These are phyloP conservation scores for Eupithecia insigniata DNA, from an alignment of 2,888 invertebrate genomes.

Conservation along the genomic window DNA sequence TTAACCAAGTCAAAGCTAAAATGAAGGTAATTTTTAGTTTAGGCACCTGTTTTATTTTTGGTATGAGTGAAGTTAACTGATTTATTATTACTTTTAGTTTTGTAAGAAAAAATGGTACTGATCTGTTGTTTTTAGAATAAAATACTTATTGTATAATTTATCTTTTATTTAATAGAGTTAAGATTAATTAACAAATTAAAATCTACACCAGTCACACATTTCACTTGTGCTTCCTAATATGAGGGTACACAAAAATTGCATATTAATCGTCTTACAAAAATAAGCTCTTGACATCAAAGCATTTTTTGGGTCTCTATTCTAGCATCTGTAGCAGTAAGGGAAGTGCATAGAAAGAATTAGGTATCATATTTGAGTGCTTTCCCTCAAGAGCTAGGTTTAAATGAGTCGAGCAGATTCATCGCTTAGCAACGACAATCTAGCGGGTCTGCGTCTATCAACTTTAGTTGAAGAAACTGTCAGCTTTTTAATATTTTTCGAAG, in stretches of 20 bases:
- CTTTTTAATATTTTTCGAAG: no score
- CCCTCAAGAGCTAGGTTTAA: no score
- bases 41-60: no score
- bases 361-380: no score
- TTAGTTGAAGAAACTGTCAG: no score
- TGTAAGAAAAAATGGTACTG: background rate
- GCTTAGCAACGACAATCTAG: no score
- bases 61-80: no score
- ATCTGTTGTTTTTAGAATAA: background rate
- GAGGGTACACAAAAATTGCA: background rate
- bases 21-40: no score
- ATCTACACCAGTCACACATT: background rate
- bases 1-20: no score
- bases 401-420: no score
- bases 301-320: background rate
- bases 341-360: background rate
- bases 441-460: no score
- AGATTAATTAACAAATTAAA: slow-evolving; percentile 6
- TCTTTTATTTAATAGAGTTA: background rate
- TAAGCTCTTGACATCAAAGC: slow-evolving; percentile 6
- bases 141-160: background rate
- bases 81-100: no score
- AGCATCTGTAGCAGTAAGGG: background rate
- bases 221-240: background rate
- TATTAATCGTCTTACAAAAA: slow-evolving; percentile 11